A percentile compares a stretch with the other conserved stretches of the same genome.
These are phyloP conservation scores for Mechanitis mazaeus DNA, from an alignment of 2,888 invertebrate genomes.

Conservation along the genomic window DNA sequence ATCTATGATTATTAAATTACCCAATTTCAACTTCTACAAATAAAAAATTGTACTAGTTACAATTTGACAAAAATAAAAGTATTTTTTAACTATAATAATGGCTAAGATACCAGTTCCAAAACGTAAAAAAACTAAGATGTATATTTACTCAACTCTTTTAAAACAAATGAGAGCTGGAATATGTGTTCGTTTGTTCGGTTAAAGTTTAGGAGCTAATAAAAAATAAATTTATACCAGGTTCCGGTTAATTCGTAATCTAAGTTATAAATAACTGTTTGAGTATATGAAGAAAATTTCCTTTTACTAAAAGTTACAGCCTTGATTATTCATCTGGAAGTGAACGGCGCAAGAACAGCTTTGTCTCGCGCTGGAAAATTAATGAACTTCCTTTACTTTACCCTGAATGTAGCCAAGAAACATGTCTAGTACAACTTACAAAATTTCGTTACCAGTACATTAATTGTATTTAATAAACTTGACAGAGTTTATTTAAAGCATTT, in stretches of 20 bases:
- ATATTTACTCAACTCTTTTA: no score
- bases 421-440: slow-evolving; percentile 17
- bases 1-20: no score
- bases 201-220: no score
- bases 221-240: not conserved
- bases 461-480: slow-evolving; percentile 18
- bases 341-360: slow-evolving; percentile 13
- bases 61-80: no score
- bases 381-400: slow-evolving; percentile 27
- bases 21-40: no score
- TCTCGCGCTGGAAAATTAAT: slow-evolving; percentile 27
- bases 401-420: slow-evolving; percentile 23
- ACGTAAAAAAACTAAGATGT: no score
- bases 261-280: slow-evolving; percentile 13
- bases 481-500: slow-evolving; percentile 21
- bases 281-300: slow-evolving; percentile 23
- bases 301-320: slow-evolving; percentile 25
- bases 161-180: no score
- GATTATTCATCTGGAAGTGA: slow-evolving; percentile 29
- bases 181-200: no score
- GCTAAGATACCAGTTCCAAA: no score
- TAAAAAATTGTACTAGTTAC: no score
- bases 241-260: slow-evolving; percentile 13
- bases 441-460: slow-evolving; percentile 21
- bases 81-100: no score